Evolutionary conservation across 2,113 vertebrate species (phyloP).

Genomic region (Lepus timidus): DNA sequence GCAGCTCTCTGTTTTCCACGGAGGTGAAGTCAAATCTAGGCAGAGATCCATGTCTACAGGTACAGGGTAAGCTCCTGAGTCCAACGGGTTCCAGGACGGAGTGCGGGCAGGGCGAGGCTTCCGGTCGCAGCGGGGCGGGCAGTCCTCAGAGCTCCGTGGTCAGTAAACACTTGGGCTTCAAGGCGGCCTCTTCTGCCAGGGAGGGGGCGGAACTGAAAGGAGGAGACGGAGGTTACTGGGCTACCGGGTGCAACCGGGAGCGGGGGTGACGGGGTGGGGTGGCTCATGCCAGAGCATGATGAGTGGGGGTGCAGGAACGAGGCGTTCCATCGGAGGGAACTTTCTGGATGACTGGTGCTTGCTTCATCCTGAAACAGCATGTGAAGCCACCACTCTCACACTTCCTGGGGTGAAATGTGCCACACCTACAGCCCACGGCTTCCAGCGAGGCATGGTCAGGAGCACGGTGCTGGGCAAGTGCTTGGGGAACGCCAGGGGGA

Average conservation of each 20-base stretch:
- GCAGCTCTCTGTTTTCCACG: not conserved
- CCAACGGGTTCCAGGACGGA: slow-evolving; percentile 61
- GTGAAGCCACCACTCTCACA: not conserved
- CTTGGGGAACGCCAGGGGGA: not conserved
- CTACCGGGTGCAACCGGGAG: too few relatives aligned
- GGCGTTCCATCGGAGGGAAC: not conserved
- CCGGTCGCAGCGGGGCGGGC: slow-evolving; percentile 47
- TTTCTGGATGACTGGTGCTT: slow-evolving; percentile 26
- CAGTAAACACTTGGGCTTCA: slow-evolving; percentile 92
- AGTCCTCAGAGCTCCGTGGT: slow-evolving; percentile 95
- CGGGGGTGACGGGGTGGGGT: not conserved
- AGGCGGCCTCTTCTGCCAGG: slow-evolving; percentile 81
- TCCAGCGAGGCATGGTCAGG: not conserved
- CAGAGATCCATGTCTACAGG: slow-evolving; percentile 25
- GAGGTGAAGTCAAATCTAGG: slow-evolving; percentile 54
- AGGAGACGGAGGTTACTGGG: not conserved
- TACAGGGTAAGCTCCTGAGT: slow-evolving; percentile 25
- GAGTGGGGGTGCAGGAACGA: too few relatives aligned
- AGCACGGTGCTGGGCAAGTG: not conserved
- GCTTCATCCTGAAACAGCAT: slow-evolving; percentile 19
- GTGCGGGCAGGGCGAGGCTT: slow-evolving; percentile 36
- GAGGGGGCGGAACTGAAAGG: slow-evolving; percentile 78
- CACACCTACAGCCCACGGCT: not conserved
- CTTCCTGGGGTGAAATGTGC: not conserved
- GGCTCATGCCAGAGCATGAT: not conserved